phyloP scores from a whole-genome alignment of 2,888 invertebrate genomes.

The Hartigia nigra region DNA sequence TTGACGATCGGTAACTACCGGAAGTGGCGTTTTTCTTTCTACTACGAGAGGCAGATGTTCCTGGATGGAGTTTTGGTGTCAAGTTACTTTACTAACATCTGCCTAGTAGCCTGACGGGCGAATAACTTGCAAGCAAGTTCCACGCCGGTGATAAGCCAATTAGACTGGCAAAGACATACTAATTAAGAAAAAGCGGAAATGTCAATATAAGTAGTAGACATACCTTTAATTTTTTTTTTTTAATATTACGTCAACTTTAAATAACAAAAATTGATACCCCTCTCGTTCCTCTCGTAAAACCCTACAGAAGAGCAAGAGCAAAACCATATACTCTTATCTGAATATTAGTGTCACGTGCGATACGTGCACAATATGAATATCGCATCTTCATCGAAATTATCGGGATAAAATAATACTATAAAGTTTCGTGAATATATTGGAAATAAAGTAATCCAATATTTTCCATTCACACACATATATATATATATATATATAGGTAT shows the following conservation, averaged over 20 bases:
- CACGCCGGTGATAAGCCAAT: not conserved
- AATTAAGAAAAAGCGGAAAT: not conserved
- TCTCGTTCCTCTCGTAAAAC: not conserved
- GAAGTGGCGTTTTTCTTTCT: not conserved
- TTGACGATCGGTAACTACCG: not conserved
- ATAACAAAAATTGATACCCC: not conserved
- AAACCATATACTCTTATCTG: too few species aligned
- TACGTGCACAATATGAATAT: not conserved
- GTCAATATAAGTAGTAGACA: not conserved
- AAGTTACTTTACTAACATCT: not conserved
- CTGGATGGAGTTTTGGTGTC: not conserved
- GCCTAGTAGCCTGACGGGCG: not conserved
- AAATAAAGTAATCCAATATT: too few species aligned
- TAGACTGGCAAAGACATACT: not conserved
- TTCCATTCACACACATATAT: not conserved
- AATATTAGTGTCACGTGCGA: not conserved
- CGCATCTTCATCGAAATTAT: not conserved
- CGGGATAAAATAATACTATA: not conserved
- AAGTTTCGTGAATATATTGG: too few species aligned
- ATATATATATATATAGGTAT: not conserved
- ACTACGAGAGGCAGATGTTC: not conserved
- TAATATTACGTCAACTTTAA: not conserved
- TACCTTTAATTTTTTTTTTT: not conserved
- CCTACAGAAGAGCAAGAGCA: too few species aligned
- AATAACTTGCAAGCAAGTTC: not conserved